Conservation (phyloP, 1,140 invertebrate species). For the Atopsyche davidsoni region DNA sequence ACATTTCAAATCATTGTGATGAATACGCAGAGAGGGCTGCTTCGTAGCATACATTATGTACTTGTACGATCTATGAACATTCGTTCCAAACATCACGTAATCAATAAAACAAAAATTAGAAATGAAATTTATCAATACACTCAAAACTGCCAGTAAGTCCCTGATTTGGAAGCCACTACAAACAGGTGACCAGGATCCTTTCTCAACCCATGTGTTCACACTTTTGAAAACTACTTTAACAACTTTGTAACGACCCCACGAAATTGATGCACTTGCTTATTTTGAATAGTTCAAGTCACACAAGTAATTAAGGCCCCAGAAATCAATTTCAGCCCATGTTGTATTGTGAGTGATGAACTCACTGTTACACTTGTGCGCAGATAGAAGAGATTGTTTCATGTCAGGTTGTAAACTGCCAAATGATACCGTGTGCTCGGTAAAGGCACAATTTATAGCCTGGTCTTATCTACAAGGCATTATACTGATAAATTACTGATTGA, state of each 20-base stretch:
- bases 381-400: conserved; percentile 1
- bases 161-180: too few relatives aligned
- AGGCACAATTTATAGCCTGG: not conserved
- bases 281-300: conserved; percentile 12
- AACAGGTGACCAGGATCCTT: too few relatives aligned
- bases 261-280: not conserved
- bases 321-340: conserved; percentile 18
- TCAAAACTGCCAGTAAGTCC: not conserved
- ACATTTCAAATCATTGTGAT: conserved; percentile 84
- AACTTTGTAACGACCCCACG: not conserved
- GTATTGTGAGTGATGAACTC: conserved; percentile 13
- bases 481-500: not conserved
- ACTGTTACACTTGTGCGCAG: not conserved
- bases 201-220: too few relatives aligned
- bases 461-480: not conserved
- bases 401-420: conserved; percentile 3
- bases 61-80: conserved; percentile 47
- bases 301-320: conserved; percentile 10
- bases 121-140: not conserved
- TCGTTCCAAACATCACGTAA: conserved; percentile 43
- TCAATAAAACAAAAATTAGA: not conserved
- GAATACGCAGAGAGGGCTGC: conserved; percentile 68
- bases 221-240: not conserved
- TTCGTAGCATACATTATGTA: conserved; percentile 64
- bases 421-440: not conserved